phyloP scores from a whole-genome alignment of 1,140 invertebrate species.

The Calliopsis andreniformis region DNA sequence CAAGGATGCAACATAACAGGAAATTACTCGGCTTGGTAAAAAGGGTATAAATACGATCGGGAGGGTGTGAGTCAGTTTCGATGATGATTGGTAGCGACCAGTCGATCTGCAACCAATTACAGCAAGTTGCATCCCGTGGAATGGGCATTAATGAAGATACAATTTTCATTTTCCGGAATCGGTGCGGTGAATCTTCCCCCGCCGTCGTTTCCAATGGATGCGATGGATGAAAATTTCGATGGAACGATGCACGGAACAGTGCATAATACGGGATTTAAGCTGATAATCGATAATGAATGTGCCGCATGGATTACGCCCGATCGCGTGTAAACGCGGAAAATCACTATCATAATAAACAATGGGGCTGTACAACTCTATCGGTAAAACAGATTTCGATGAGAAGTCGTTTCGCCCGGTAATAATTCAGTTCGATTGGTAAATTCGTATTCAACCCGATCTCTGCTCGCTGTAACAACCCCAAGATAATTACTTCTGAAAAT shows the following conservation, averaged over 20 bases:
- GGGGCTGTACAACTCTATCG: background rate
- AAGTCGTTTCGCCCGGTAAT: background rate
- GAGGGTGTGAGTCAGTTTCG: constrained; percentile 38
- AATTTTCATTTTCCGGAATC: constrained; percentile 13
- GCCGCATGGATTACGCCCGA: constrained; percentile 4
- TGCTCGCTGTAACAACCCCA: too few species aligned
- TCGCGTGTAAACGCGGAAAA: constrained; percentile 32
- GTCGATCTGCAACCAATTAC: constrained; percentile 33
- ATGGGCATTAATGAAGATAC: constrained; percentile 32
- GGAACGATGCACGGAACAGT: background rate
- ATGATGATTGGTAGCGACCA: constrained; percentile 11
- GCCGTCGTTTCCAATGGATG: background rate
- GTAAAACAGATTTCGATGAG: constrained; percentile 13
- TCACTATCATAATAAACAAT: constrained; percentile 29
- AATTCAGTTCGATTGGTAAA: constrained; percentile 13
- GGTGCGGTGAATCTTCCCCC: too few species aligned
- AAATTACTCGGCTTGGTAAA: constrained; percentile 53
- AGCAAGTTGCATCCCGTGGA: background rate
- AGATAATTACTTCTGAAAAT: too few species aligned
- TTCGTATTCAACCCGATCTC: too few species aligned
- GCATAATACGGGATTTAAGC: constrained; percentile 31
- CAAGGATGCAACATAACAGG: constrained; percentile 24
- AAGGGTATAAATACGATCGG: constrained; percentile 1
- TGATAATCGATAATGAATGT: constrained; percentile 42
- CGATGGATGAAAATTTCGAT: background rate